Evolutionary conservation across 2,797 vertebrate species (phyloP), one percentile per base, ranked within the genome.

Genomic region (Chromobotia macracanthus): DNA sequence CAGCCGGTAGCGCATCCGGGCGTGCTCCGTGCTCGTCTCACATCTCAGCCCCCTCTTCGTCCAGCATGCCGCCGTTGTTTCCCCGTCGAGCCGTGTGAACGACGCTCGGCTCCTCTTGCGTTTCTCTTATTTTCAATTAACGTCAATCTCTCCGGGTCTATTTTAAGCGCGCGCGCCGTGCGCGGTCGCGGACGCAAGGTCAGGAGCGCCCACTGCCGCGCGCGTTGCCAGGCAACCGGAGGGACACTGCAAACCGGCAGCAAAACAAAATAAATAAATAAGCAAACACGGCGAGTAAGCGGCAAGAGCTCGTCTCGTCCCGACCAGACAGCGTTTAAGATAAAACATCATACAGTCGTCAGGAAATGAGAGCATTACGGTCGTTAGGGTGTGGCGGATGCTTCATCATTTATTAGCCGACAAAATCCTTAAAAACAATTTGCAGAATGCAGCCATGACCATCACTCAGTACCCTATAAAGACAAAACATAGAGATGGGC

Each of bases 121-220:
- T 66, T 80, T 79, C 75, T 79, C 73, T 83, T 85, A 71, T 69
- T 87, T 82, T 77, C 75, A 81, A 86, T 83, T 77, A 84, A 87
- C 82, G 79, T 84, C 75, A 80, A 84, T 90, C 90, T 89, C 84
- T 86, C 87, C 55, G 87, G 77, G 88, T 84, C 87, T 89, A 89
- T 90, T 83, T 80, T 80, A 80, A 69, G 74, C 53, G 76, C 48
- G 89, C 87, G 77, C 80, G 89, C 88, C 89, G 85, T 91, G 91
- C 92, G 92, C 91, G 93, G 93, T 92, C 91, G 90, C 92, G 91
- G 91, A 91, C 90, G 90, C 93, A 94, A 94, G 93, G 93, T 94
- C 93, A 94, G 92, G 90, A 92, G 92, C 90, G 90, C 92, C 91
- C 92, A 91, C 92, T 90, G 91, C 90, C 90, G 73, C 91, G 91